Conservation (phyloP, 2,113 vertebrate species). For the Rhinichthys klamathensis region DNA sequence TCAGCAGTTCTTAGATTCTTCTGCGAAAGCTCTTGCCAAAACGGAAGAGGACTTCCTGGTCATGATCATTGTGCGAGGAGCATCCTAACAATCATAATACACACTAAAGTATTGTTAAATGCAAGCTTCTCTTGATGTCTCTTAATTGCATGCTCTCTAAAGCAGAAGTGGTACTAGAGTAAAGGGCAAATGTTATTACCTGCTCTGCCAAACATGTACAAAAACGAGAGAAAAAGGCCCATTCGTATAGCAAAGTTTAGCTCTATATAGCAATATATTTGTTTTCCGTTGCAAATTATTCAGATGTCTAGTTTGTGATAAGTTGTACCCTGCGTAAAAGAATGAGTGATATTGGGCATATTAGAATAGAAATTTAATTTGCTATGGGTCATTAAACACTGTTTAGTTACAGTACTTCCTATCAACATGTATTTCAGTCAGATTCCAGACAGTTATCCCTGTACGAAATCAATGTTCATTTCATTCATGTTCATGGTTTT, state of each 20-base stretch:
- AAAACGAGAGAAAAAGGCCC: slow-evolving; percentile 17
- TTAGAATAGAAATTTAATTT: slow-evolving; percentile 43
- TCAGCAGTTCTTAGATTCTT: slow-evolving; percentile 98
- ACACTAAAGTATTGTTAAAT: slow-evolving; percentile 58
- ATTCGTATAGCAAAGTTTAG: slow-evolving; percentile 50
- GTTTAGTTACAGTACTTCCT: slow-evolving; percentile 36
- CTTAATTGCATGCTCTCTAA: slow-evolving; percentile 83
- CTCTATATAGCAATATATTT: slow-evolving; percentile 53
- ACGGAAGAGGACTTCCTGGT: slow-evolving; percentile 99
- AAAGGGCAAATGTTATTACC: slow-evolving; percentile 41
- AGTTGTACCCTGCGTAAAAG: slow-evolving; percentile 32
- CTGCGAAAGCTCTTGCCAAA: slow-evolving; percentile 97
- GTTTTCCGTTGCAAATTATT: slow-evolving; percentile 50
- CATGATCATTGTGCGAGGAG: slow-evolving; percentile 99
- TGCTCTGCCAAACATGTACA: slow-evolving; percentile 56
- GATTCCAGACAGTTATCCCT: slow-evolving; percentile 45
- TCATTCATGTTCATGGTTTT: slow-evolving; percentile 49
- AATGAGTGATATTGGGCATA: slow-evolving; percentile 26
- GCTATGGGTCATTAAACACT: slow-evolving; percentile 42
- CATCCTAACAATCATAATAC: slow-evolving; percentile 82
- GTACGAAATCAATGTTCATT: slow-evolving; percentile 35
- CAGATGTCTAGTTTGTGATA: slow-evolving; percentile 52
- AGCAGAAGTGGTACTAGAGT: slow-evolving; percentile 46
- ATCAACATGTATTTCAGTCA: slow-evolving; percentile 40
- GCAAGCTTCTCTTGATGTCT: slow-evolving; percentile 62